Percentiles rank a stretch among this genome's conserved stretches.
phyloP scores from a whole-genome alignment of 1,140 invertebrate genomes.

The Drosophila yakuba region DNA sequence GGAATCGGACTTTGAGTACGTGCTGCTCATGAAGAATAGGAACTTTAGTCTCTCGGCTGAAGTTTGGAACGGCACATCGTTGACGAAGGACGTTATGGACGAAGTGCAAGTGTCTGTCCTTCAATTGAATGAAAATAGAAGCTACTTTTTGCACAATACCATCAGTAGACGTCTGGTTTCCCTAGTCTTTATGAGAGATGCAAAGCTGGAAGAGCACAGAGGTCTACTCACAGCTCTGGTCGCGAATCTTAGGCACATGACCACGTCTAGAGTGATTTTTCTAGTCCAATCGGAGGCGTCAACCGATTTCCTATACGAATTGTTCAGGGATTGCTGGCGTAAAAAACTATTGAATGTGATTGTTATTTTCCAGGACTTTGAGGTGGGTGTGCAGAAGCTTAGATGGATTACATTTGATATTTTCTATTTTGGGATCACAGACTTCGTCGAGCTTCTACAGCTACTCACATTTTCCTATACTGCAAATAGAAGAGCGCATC shows the following conservation, averaged over 20 bases:
- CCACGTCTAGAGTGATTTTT: constrained; percentile 59
- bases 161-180: constrained; percentile 35
- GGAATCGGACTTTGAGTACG: constrained; percentile 45
- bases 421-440: constrained; percentile 10
- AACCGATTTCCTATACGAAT: constrained; percentile 15
- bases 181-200: constrained; percentile 28
- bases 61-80: constrained; percentile 11
- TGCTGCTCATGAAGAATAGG: constrained; percentile 53
- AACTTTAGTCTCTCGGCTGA: constrained; percentile 29
- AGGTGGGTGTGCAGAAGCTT: constrained; percentile 29
- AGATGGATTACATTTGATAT: neutral
- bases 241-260: constrained; percentile 62
- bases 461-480: constrained; percentile 63
- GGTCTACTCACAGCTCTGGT: constrained; percentile 47
- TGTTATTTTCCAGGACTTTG: constrained; percentile 47
- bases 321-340: constrained; percentile 67
- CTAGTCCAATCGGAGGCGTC: constrained; percentile 22
- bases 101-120: constrained; percentile 45
- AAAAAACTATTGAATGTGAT: constrained; percentile 65
- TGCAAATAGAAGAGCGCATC: constrained; percentile 43
- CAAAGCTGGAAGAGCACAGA: constrained; percentile 29
- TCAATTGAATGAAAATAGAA: constrained; percentile 52
- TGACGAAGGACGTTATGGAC: constrained; percentile 37
- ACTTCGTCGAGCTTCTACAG: constrained; percentile 44
- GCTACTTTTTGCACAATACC: constrained; percentile 46